Evolutionary conservation across 2,888 invertebrate genomes (phyloP).

Genomic region (Machimus atricapillus): DNA sequence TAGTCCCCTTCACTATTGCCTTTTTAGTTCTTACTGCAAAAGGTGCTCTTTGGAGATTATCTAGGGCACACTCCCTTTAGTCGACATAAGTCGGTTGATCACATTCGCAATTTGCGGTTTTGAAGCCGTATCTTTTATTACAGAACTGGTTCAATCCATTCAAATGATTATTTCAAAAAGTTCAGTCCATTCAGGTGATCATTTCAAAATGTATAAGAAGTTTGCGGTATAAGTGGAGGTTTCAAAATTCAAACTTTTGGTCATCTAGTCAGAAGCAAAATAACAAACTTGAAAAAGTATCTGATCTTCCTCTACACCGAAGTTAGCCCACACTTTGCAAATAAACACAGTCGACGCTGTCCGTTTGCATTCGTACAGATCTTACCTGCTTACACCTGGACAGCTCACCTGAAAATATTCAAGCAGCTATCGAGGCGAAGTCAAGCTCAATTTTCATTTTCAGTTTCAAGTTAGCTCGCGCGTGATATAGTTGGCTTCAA

Average conservation of each 20-base stretch:
- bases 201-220: background rate
- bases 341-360: background rate
- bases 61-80: background rate
- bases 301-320: background rate
- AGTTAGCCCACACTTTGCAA: background rate
- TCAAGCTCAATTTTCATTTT: constrained; percentile 9
- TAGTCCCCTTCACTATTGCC: background rate
- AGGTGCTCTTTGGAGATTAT: background rate
- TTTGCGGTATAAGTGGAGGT: background rate
- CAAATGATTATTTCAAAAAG: background rate
- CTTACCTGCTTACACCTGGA: background rate
- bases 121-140: background rate
- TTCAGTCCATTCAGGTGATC: background rate
- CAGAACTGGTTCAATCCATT: background rate
- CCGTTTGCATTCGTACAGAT: background rate
- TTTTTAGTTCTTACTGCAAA: background rate
- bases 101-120: background rate
- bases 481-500: background rate
- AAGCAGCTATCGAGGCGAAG: background rate
- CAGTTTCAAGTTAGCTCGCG: constrained; percentile 16
- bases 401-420: background rate
- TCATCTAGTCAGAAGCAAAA: background rate
- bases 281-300: background rate
- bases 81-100: background rate
- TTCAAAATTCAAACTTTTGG: background rate